phyloP scores from a whole-genome alignment of 2,888 invertebrate genomes.

The Acleris cristana region DNA sequence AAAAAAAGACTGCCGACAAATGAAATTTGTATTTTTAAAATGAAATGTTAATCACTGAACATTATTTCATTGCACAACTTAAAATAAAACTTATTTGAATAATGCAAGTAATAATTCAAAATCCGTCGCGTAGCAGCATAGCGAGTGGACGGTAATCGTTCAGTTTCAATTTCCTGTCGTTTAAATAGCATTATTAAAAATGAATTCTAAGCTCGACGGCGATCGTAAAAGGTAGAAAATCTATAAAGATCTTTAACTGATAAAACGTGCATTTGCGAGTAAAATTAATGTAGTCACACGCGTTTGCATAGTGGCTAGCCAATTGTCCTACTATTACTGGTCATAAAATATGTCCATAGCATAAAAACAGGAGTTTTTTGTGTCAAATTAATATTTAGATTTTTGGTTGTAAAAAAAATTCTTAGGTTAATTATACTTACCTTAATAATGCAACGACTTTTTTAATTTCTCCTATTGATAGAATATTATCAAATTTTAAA shows the following conservation, averaged over 20 bases:
- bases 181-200: constrained; percentile 23
- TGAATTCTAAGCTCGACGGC: constrained; percentile 24
- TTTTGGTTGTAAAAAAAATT: background rate
- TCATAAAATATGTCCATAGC: background rate
- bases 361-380: background rate
- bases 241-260: constrained; percentile 47
- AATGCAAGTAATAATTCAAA: background rate
- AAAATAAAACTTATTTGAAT: too few relatives aligned
- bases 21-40: background rate
- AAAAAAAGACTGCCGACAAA: background rate
- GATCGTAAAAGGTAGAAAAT: constrained; percentile 45
- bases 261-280: constrained; percentile 58
- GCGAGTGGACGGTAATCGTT: constrained; percentile 7
- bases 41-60: constrained; percentile 2
- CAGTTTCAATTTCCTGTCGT: constrained; percentile 26
- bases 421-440: background rate
- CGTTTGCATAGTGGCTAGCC: constrained; percentile 56
- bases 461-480: too few relatives aligned
- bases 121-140: background rate
- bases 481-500: too few relatives aligned
- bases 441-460: background rate
- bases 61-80: too few relatives aligned
- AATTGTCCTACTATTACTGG: constrained; percentile 57
- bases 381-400: too few relatives aligned
- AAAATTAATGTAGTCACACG: constrained; percentile 55